Evolutionary conservation across 1,140 invertebrate species (phyloP).

Genomic region (Drosophila obscura): DNA sequence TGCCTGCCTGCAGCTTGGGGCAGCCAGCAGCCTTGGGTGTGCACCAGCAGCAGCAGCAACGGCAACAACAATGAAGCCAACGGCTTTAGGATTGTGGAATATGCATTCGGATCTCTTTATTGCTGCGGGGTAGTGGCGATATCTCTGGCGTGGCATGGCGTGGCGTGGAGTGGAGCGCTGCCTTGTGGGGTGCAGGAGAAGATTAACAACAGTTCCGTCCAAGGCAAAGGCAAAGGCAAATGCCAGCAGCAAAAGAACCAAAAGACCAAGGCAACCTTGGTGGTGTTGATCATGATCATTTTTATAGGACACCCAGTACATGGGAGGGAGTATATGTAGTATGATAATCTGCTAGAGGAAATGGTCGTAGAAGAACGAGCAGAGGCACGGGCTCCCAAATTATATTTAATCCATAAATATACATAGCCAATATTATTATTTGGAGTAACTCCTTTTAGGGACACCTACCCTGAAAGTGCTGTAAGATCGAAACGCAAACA

Average conservation of each 20-base stretch:
- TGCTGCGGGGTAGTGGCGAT: slow-evolving; percentile 1
- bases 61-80: slow-evolving; percentile 55
- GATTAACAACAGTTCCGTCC: slow-evolving; percentile 10
- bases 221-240: slow-evolving; percentile 69
- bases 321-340: slow-evolving; percentile 11
- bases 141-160: not conserved
- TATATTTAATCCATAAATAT: too few relatives aligned
- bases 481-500: too few relatives aligned
- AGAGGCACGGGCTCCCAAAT: too few relatives aligned
- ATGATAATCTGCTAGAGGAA: slow-evolving; percentile 36
- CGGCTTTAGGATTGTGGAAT: slow-evolving; percentile 53
- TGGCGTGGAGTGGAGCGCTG: not conserved
- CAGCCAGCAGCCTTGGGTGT: slow-evolving; percentile 45
- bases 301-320: slow-evolving; percentile 17
- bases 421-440: too few relatives aligned
- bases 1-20: not conserved
- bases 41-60: slow-evolving; percentile 18
- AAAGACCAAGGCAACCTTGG: slow-evolving; percentile 51
- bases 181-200: not conserved
- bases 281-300: slow-evolving; percentile 51
- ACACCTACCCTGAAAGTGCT: too few relatives aligned
- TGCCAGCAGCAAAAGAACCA: slow-evolving; percentile 44
- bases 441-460: too few relatives aligned
- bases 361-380: slow-evolving; percentile 13
- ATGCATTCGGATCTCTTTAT: slow-evolving; percentile 32